Conservation (phyloP, 2,113 vertebrate genomes). For the Labeo catla region DNA sequence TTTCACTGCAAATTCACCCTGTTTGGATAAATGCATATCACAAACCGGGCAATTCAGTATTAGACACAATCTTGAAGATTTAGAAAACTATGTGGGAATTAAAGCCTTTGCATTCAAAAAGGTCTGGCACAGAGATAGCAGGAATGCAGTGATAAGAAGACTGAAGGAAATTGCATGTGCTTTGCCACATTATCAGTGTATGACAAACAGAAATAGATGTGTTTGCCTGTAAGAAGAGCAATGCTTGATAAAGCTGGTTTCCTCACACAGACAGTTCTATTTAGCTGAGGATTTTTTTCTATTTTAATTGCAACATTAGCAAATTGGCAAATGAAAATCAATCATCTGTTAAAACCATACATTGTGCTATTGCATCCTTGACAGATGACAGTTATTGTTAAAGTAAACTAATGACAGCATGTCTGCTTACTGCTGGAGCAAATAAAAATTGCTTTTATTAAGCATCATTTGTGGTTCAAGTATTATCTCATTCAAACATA, state of each 20-base stretch:
- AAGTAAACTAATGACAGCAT: neutral
- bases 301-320: neutral
- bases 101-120: neutral
- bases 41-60: accelerated
- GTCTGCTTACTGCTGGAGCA: neutral
- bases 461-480: neutral
- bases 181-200: neutral
- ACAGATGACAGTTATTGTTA: neutral
- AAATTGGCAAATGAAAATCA: neutral
- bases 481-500: neutral
- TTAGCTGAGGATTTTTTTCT: neutral
- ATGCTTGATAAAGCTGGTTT: neutral
- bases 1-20: slow-evolving; percentile 21
- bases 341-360: neutral
- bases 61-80: neutral
- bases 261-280: neutral
- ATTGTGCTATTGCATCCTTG: neutral
- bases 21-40: neutral
- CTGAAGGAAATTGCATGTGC: neutral
- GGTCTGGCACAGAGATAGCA: neutral
- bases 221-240: neutral
- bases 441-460: neutral
- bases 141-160: neutral
- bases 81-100: neutral
- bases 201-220: neutral